Evolutionary conservation across 2,888 invertebrate genomes (phyloP).

Genomic region (Stenodera caucasica): DNA sequence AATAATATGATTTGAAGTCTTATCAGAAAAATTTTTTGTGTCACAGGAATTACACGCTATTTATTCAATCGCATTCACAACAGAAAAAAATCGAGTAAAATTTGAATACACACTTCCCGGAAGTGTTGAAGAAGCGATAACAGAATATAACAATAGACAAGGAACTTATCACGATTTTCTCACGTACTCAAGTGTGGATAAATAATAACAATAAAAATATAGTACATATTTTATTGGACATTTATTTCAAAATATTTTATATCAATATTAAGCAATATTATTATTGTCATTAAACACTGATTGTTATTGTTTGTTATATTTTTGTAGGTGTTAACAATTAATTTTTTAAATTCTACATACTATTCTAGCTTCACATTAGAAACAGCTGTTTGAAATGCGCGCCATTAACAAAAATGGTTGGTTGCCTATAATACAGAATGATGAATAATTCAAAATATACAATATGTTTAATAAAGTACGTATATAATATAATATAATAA

Average conservation of each 20-base stretch:
- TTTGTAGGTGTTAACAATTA: not conserved
- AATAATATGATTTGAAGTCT: no score
- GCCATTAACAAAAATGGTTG: not conserved
- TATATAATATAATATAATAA: no score
- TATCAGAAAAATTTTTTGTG: no score
- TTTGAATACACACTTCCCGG: not conserved
- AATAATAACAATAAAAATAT: not conserved
- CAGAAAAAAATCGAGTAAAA: not conserved
- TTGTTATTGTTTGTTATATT: no score
- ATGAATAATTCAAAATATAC: no score
- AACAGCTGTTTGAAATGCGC: not conserved
- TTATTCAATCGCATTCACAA: not conserved
- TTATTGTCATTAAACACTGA: no score
- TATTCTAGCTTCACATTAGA: no score
- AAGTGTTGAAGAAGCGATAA: not conserved
- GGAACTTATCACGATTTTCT: not conserved
- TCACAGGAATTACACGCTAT: not conserved
- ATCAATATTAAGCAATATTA: not conserved
- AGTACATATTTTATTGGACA: not conserved
- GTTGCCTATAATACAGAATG: not conserved
- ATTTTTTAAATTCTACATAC: not conserved
- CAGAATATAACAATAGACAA: constrained; percentile 3
- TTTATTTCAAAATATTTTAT: not conserved
- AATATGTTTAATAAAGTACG: no score
- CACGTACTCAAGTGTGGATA: not conserved